Conservation (phyloP, 2,888 invertebrate species). For the Eupithecia dodoneata region DNA sequence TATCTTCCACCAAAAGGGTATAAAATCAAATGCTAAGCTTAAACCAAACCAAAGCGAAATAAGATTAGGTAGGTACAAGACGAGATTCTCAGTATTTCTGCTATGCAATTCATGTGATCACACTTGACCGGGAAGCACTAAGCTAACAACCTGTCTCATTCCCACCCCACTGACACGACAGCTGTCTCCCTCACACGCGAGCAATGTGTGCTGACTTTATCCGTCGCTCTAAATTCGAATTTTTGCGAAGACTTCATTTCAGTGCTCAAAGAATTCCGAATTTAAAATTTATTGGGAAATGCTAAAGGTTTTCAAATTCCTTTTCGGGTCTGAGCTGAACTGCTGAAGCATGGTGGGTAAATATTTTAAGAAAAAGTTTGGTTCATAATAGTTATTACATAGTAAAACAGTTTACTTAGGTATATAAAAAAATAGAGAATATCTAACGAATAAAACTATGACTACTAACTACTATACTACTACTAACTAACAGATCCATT, state of each 20-base stretch:
- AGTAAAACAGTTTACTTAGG: too few species aligned
- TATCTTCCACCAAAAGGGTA: not conserved
- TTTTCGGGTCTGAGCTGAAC: not conserved
- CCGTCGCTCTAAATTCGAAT: constrained; percentile 24
- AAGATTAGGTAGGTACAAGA: not conserved
- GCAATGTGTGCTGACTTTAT: constrained; percentile 21
- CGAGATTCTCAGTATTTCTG: constrained; percentile 10
- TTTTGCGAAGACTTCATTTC: constrained; percentile 35
- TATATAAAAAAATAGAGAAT: too few species aligned
- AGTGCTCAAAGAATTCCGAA: constrained; percentile 18
- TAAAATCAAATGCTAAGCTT: constrained; percentile 4
- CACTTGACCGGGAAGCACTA: constrained; percentile 41
- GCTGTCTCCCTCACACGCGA: constrained; percentile 28
- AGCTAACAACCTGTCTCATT: constrained; percentile 30
- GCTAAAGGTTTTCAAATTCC: constrained; percentile 11
- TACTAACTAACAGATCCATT: too few species aligned
- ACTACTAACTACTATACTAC: too few species aligned
- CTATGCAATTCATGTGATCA: constrained; percentile 30
- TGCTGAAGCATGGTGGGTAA: not conserved
- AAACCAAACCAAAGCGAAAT: constrained; percentile 6
- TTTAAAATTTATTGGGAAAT: constrained; percentile 27
- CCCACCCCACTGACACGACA: constrained; percentile 18
- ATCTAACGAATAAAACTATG: too few species aligned
- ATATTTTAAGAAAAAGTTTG: not conserved
- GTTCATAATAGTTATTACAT: not conserved